phyloP scores from a whole-genome alignment of 2,113 vertebrate species.

The Plestiodon gilberti region DNA sequence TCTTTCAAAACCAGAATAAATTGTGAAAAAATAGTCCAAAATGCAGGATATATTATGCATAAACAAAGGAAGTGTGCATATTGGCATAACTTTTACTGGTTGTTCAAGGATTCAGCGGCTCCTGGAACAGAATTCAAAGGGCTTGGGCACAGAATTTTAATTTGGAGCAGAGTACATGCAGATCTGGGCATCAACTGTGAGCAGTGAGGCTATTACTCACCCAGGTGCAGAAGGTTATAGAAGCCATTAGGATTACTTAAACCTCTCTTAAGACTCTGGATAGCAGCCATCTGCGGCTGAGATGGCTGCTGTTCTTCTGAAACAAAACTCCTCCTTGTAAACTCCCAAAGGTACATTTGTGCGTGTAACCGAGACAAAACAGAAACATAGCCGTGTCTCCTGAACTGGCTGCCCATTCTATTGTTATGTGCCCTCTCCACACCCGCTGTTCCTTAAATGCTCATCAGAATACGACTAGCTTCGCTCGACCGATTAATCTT shows the following conservation, averaged over 20 bases:
- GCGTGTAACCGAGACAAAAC: background rate
- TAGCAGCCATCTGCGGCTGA: constrained; percentile 9
- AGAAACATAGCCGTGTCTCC: constrained; percentile 7
- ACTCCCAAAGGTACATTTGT: constrained; percentile 16
- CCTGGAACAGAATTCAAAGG: too few relatives aligned
- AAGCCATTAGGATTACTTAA: background rate
- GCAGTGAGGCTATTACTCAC: background rate
- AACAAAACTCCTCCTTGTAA: background rate
- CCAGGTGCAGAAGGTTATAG: constrained; percentile 24
- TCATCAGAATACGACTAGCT: background rate
- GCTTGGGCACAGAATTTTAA: background rate
- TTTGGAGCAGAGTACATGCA: background rate
- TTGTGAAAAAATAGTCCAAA: background rate
- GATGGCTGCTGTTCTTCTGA: constrained; percentile 1
- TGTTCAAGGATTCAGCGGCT: too few relatives aligned
- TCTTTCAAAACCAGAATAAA: background rate
- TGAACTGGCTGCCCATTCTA: background rate
- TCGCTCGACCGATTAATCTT: background rate
- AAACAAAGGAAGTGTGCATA: background rate
- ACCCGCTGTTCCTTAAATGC: too few relatives aligned
- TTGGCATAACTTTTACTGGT: background rate
- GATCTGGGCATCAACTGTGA: background rate
- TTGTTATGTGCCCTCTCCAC: too few relatives aligned
- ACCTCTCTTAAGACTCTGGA: background rate
- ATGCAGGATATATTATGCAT: background rate